Base-by-base conservation (phyloP, 2,888 invertebrate species). In the Eupithecia insigniata region DNA sequence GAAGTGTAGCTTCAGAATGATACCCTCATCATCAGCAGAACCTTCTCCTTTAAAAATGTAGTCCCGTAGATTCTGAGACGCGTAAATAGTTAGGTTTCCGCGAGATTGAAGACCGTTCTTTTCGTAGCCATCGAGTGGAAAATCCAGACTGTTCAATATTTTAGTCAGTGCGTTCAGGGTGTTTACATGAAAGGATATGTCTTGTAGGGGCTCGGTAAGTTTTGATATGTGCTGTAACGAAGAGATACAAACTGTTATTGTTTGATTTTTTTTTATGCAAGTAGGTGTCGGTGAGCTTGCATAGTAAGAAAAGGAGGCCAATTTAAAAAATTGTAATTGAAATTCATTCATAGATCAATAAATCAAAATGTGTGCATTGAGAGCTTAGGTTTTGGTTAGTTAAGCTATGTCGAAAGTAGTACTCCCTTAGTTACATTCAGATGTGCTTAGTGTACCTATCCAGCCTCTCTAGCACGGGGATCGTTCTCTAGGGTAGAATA, bases 61-160 rank as follows among this genome's bases (percentile, higher is more conserved):
- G 16, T 87, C 78, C 0, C 83, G 76, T 1, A 89, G 67, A 65
- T 83, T 85, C 14, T 81, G 79, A 0, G 90, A 87, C 6, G 87
- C 8, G 71, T 85, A 89, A 28, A 84, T 79, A 2, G 85, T 87
- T 0, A 82, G 65, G 71, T 84, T 71, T 0, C 82, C 85, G 4
- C 78, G 67, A 14, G 76, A 79, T 51, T 58, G 75, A 69, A 84
- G 79, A 16, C 83, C 83, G 12, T 78, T 81, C 2, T 79, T 39
- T 55, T 67, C 82, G 76, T 85, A 87, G 6, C 71, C 71, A 16
- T 86, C 80, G 4, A 81, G 4, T 10, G 77, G 34, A 60, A 84
- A 83, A 16, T 79, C 74, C 14, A 75, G 26, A 1, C 43, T 65
- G n/a, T 39, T 64, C 22, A 80, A 36, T 6, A 75, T 72, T 10